Conservation (phyloP, 2,797 vertebrate species). For the Acropternis orthonyx region DNA sequence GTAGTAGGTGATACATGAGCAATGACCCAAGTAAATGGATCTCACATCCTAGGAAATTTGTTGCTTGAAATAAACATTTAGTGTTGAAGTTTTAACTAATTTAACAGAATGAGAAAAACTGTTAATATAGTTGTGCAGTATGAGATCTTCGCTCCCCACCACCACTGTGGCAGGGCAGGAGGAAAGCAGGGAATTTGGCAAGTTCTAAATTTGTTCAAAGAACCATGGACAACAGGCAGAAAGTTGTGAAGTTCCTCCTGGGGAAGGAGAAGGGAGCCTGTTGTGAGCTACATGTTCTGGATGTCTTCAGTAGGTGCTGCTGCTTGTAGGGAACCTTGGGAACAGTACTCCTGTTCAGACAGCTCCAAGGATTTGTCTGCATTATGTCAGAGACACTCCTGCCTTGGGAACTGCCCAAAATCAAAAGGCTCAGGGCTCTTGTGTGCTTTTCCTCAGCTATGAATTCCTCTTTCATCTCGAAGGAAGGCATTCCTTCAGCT, state of each 20-base stretch:
- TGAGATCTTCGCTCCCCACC: neutral
- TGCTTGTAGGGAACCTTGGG: neutral
- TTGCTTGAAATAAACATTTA: neutral
- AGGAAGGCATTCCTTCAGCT: neutral
- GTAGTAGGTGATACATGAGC: neutral
- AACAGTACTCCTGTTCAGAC: neutral
- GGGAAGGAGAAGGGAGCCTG: neutral
- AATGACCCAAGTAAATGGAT: neutral
- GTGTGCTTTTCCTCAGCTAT: neutral
- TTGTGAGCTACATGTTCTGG: fast-evolving
- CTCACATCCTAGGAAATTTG: neutral
- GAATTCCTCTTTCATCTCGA: neutral
- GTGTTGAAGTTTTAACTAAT: neutral
- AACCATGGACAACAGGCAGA: neutral
- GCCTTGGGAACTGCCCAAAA: neutral
- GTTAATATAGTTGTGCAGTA: neutral
- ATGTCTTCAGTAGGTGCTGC: neutral
- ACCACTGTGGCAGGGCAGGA: neutral
- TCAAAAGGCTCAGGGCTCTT: neutral
- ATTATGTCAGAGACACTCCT: neutral
- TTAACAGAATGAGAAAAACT: neutral
- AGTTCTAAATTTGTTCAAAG: neutral
- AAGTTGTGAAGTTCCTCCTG: neutral
- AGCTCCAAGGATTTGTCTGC: neutral
- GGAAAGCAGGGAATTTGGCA: neutral